Base-by-base conservation (phyloP, 2,888 invertebrate genomes). In the Hyposoter didymator region DNA sequence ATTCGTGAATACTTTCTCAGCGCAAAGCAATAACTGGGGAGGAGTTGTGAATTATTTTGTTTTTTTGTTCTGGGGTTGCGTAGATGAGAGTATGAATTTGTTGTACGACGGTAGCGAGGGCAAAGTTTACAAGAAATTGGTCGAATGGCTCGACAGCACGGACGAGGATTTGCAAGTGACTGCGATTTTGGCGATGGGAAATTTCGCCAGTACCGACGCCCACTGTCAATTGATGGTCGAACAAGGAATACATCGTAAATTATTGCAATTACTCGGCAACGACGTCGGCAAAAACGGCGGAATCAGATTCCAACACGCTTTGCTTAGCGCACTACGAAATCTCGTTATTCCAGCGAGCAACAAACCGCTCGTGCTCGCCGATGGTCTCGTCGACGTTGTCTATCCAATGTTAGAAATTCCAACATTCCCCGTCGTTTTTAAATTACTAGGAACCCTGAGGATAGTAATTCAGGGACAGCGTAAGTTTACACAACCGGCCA, bases 401-500 rank as follows among this genome's bases (percentile, higher is more conserved):
- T 95, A 97, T 91, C 97, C 97, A 0, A 96, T 97, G 95, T 92
- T 96, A 79, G 94, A 94, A 74, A 95, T 96, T 62, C 95, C 95
- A 67, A 97, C 97, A 84, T 96, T 96, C 79, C 96, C 97, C 39
- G 98, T 98, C 1, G 97, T 97, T 6, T 98, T 98, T 91, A 98
- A 98, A 94, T 94, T 98, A 84, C 93, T 98, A 74, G 98, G 98
- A 3, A 97, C 98, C 0, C 94, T 98, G 0, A 95, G 98, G 81
- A 98, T 98, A 96, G 95, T 98, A 59, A 96, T 98, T 1, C 98
- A 98, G 94, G 97, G 97, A 39, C 97, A 97, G 95, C 96, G 97
- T 97, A 90, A 93, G 92, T 90, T 59, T 28, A 12, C 73, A 62
- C 7, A 45, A 6, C 12, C 52, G 59, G 59, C 12, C 35, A 6